Evolutionary conservation across 2,797 vertebrate genomes (phyloP).

Genomic region (Macroramphosus scolopax): DNA sequence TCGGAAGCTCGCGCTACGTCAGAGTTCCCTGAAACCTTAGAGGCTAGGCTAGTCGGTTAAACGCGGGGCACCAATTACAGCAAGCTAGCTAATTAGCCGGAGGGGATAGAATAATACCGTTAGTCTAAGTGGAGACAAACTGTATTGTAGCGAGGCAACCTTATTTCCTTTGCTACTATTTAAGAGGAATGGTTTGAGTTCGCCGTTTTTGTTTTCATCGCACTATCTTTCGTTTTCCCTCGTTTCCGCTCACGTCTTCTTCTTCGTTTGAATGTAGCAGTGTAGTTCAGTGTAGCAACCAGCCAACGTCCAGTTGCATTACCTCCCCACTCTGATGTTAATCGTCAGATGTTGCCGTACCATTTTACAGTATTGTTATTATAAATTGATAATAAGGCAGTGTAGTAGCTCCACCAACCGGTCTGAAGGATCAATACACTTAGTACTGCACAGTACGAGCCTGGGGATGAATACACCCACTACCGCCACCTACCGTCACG

Average conservation of each 20-base stretch:
- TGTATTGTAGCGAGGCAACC: background rate
- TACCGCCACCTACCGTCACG: constrained; percentile 3
- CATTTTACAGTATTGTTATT: too few species aligned
- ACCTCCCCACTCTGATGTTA: too few species aligned
- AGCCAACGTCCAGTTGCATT: too few species aligned
- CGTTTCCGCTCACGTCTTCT: constrained; percentile 13
- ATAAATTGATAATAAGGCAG: too few species aligned
- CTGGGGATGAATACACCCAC: too few species aligned
- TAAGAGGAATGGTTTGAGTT: background rate
- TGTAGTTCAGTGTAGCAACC: too few species aligned
- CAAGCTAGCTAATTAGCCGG: rapidly evolving
- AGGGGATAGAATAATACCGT: rapidly evolving
- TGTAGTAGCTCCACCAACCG: too few species aligned
- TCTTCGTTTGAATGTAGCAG: background rate
- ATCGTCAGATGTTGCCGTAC: too few species aligned
- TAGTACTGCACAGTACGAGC: too few species aligned
- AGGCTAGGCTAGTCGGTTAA: constrained; percentile 25
- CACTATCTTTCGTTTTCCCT: constrained; percentile 1
- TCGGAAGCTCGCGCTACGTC: constrained; percentile 3
- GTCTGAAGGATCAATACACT: too few species aligned
- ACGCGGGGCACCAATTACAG: background rate
- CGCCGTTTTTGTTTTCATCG: constrained; percentile 46
- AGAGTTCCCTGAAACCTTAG: background rate
- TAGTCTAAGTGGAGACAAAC: background rate
- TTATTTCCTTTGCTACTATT: background rate